A percentile compares a stretch with the other conserved stretches of the same genome.
These are phyloP conservation scores for Drosophila neocordata DNA, from an alignment of 1,140 invertebrate genomes.

Conservation along the genomic window DNA sequence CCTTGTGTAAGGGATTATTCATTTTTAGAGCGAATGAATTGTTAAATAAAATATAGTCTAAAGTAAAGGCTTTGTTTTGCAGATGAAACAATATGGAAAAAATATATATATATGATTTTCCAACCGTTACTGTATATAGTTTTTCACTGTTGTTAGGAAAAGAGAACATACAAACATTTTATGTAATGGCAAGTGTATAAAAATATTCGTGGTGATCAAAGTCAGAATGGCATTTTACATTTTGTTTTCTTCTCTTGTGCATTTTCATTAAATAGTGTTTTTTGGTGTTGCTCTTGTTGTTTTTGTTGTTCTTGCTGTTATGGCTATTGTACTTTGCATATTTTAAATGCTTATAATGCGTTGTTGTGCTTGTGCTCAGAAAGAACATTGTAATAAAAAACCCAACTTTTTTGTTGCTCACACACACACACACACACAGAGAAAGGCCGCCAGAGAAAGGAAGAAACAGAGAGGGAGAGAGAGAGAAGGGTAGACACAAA, in stretches of 20 bases:
- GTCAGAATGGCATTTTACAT: conserved; percentile 31
- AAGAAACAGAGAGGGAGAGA: background rate
- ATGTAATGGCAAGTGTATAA: background rate
- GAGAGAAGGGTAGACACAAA: conserved; percentile 24
- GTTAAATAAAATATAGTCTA: too few species aligned
- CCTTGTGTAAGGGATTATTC: background rate
- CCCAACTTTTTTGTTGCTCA: conserved; percentile 48
- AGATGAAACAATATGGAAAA: too few species aligned
- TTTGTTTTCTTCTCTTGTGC: conserved; percentile 42
- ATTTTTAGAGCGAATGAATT: background rate
- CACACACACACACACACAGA: background rate
- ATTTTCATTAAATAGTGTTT: conserved; percentile 75
- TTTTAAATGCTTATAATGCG: conserved; percentile 61
- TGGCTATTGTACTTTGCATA: conserved; percentile 62
- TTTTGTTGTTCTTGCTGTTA: conserved; percentile 44
- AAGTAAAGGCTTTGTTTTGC: too few species aligned
- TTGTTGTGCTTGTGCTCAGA: conserved; percentile 44
- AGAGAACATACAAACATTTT: too few species aligned
- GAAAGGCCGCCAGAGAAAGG: background rate
- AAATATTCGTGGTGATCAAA: background rate
- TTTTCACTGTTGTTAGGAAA: too few species aligned
- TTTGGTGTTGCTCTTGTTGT: conserved; percentile 42
- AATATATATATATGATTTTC: too few species aligned
- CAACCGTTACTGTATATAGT: too few species aligned
- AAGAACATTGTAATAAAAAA: conserved; percentile 72